A percentile compares a stretch with the other conserved stretches of the same genome.
phyloP scores from a whole-genome alignment of 2,113 vertebrate species.

The Myiagra hebetior region DNA sequence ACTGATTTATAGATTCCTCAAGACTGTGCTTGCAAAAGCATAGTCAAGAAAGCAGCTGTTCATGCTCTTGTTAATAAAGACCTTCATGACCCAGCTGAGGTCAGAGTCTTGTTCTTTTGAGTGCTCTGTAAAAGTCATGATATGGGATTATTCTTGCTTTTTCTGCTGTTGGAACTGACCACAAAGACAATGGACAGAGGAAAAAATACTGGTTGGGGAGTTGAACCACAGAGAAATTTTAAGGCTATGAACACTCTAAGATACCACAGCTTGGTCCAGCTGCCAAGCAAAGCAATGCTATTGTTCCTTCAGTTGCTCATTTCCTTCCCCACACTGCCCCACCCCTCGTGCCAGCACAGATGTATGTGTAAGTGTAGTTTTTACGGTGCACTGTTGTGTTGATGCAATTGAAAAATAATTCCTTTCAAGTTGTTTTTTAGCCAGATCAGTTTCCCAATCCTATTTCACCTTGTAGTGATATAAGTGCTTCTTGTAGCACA shows the following conservation, averaged over 20 bases:
- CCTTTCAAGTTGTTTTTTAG: background rate
- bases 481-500: background rate
- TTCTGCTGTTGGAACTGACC: constrained; percentile 28
- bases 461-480: background rate
- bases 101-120: constrained; percentile 16
- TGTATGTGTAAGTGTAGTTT: background rate
- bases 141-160: constrained; percentile 29
- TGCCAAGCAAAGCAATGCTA: constrained; percentile 52
- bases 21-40: constrained; percentile 14
- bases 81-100: constrained; percentile 41
- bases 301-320: constrained; percentile 30
- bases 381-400: background rate
- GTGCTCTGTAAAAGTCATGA: constrained; percentile 8
- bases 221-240: constrained; percentile 35
- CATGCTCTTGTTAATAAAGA: constrained; percentile 28
- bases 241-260: background rate
- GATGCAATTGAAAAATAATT: background rate
- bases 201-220: constrained; percentile 6
- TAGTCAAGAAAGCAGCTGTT: constrained; percentile 44
- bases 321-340: constrained; percentile 3
- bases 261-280: background rate
- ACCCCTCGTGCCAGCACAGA: background rate
- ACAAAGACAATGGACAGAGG: background rate
- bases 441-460: background rate
- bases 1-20: constrained; percentile 43